These are phyloP conservation scores for Bicyclus anynana DNA, from an alignment of 1,140 invertebrate species.

Conservation along the genomic window DNA sequence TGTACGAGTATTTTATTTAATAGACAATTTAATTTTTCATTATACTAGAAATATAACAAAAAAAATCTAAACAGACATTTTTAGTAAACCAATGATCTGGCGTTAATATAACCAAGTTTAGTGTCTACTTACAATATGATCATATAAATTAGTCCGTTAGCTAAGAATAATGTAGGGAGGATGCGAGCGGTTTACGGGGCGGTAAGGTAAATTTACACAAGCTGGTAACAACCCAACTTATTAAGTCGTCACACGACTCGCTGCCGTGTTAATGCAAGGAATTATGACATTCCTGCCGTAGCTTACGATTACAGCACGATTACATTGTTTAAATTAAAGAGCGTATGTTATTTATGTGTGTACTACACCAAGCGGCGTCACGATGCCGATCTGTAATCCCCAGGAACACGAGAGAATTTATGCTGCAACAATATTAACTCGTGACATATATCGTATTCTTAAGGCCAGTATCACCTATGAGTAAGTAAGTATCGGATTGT, in stretches of 20 bases:
- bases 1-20: no score
- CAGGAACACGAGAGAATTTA: no score
- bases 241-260: constrained; percentile 58
- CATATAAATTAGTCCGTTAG: constrained; percentile 64
- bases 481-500: no score
- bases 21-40: no score
- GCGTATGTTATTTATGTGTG: background rate
- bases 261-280: constrained; percentile 36
- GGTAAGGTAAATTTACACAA: constrained; percentile 71
- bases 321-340: constrained; percentile 18
- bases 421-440: no score
- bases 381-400: no score
- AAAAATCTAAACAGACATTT: no score
- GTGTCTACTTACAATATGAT: constrained; percentile 44
- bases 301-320: constrained; percentile 21
- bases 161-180: constrained; percentile 66
- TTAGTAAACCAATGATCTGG: no score
- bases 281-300: constrained; percentile 40
- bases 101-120: no score
- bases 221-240: constrained; percentile 64
- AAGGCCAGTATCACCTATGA: no score
- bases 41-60: no score
- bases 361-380: constrained; percentile 3
- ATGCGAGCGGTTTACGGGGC: constrained; percentile 50
- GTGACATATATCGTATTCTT: no score